phyloP scores from a whole-genome alignment of 2,113 vertebrate genomes.

The Percopsis transmontana region DNA sequence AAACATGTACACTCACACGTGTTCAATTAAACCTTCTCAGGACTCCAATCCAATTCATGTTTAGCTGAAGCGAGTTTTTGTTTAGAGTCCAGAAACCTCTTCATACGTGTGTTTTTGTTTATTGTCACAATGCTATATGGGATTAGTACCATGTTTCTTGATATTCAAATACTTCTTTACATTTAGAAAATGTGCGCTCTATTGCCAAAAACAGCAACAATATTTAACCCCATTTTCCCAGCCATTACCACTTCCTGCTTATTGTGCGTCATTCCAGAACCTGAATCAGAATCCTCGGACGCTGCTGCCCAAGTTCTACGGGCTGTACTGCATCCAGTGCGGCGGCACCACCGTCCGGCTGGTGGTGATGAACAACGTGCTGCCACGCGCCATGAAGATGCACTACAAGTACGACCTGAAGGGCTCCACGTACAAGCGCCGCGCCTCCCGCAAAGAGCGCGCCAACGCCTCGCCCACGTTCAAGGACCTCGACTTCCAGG shows the following conservation, averaged over 20 bases:
- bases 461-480: constrained; percentile 87
- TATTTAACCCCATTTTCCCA: not conserved
- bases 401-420: constrained; percentile 95
- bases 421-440: constrained; percentile 91
- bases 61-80: no score
- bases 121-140: no score
- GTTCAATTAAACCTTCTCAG: no score
- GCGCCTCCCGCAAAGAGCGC: constrained; percentile 89
- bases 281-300: constrained; percentile 96
- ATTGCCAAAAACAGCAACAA: no score
- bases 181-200: no score
- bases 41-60: no score
- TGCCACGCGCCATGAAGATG: constrained; percentile 90
- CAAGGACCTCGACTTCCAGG: constrained; percentile 97
- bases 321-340: constrained; percentile 93
- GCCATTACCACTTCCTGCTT: no score
- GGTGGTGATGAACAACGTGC: constrained; percentile 96
- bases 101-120: no score
- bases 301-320: constrained; percentile 94
- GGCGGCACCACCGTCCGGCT: constrained; percentile 87
- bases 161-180: no score
- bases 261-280: constrained; percentile 76
- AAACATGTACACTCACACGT: no score
- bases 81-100: no score
- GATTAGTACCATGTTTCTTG: no score